Evolutionary conservation across 2,888 invertebrate species (phyloP).

Genomic region (Gibbula magus): DNA sequence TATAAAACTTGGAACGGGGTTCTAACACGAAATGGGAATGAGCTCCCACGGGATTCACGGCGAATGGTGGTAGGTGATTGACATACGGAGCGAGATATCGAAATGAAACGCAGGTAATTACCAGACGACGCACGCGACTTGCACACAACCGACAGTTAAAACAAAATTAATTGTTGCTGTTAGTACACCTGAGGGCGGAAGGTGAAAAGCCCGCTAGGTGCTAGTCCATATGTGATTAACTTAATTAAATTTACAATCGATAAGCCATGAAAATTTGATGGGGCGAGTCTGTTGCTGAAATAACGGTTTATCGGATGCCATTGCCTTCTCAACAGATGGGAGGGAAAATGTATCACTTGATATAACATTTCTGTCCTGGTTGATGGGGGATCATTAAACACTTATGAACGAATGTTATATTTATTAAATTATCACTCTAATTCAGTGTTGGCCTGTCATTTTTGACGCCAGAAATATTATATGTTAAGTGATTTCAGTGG

Average conservation of each 20-base stretch:
- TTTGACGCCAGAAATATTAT: no score
- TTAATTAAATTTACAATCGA: slow-evolving; percentile 27
- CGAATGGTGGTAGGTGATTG: slow-evolving; percentile 29
- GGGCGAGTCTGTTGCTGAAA: not conserved
- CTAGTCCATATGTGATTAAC: slow-evolving; percentile 25
- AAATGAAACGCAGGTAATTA: slow-evolving; percentile 39
- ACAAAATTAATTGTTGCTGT: slow-evolving; percentile 26
- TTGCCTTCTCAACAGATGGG: no score
- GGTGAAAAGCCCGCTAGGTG: slow-evolving; percentile 23
- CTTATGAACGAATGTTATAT: no score
- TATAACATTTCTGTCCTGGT: no score
- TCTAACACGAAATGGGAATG: not conserved
- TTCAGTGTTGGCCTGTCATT: no score
- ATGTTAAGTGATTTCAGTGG: no score
- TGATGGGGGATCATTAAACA: no score
- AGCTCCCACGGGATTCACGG: not conserved
- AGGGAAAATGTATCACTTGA: no score
- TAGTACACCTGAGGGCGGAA: slow-evolving; percentile 8
- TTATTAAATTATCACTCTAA: no score
- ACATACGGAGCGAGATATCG: slow-evolving; percentile 37
- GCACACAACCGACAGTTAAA: slow-evolving; percentile 22
- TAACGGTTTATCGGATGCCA: no score
- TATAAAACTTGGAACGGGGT: not conserved
- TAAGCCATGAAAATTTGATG: slow-evolving; percentile 25
- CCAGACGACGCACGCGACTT: slow-evolving; percentile 34